phyloP scores from a whole-genome alignment of 2,888 invertebrate genomes.

The Xanthorhoe designata region DNA sequence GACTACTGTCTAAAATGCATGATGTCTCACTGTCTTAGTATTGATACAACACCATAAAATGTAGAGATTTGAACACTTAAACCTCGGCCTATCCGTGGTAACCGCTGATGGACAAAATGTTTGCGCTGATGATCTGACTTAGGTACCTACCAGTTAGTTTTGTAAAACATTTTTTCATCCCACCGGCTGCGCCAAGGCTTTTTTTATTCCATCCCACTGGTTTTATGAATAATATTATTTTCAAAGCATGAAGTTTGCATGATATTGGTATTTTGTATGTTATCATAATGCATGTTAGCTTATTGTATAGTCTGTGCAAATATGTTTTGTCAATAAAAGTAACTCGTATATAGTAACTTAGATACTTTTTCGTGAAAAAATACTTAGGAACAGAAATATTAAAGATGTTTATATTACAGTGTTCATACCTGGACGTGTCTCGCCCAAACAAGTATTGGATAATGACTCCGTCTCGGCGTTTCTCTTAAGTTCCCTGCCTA shows the following conservation, averaged over 20 bases:
- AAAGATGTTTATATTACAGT: constrained; percentile 43
- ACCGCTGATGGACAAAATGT: no score
- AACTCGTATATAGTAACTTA: no score
- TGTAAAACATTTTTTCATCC: background rate
- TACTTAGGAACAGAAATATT: background rate
- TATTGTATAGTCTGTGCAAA: background rate
- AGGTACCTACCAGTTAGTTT: no score
- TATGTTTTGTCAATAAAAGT: no score
- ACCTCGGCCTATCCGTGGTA: no score
- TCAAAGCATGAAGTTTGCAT: constrained; percentile 7
- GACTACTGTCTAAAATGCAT: no score
- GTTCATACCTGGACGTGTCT: constrained; percentile 56
- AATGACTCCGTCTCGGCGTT: constrained; percentile 67
- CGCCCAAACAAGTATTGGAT: constrained; percentile 72
- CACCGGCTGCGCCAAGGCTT: background rate
- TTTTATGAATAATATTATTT: background rate
- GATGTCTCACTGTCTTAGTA: no score
- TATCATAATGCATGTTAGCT: background rate
- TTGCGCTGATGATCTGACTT: no score
- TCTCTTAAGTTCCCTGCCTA: constrained; percentile 55
- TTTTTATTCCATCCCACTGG: no score
- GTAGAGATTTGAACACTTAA: no score
- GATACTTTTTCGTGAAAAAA: background rate
- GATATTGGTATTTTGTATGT: background rate
- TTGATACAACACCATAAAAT: no score